Conservation (phyloP, 2,797 vertebrate genomes). For the Parauchenoglanis ngamensis region DNA sequence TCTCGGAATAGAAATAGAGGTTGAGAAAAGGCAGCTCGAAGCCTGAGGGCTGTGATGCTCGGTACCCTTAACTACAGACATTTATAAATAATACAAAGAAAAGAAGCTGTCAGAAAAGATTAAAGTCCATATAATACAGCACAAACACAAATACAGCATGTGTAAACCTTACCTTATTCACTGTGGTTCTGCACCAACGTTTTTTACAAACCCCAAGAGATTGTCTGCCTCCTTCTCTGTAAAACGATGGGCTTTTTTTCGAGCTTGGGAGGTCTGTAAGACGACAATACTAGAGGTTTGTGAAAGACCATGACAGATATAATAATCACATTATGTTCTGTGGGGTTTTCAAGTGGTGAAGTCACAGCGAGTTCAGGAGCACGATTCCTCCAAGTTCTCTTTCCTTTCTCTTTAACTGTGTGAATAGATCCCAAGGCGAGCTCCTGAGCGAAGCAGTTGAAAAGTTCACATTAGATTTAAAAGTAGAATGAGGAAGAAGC, state of each 20-base stretch:
- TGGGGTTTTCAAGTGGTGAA: slow-evolving; percentile 38
- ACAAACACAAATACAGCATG: slow-evolving; percentile 57
- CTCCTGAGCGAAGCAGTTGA: slow-evolving; percentile 28
- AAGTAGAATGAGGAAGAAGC: slow-evolving; percentile 14
- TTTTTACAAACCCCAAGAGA: slow-evolving; percentile 37
- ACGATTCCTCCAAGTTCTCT: slow-evolving; percentile 40
- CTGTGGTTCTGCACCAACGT: slow-evolving; percentile 29
- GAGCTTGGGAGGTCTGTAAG: slow-evolving; percentile 8
- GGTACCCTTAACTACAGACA: slow-evolving; percentile 68
- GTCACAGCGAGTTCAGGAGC: slow-evolving; percentile 48
- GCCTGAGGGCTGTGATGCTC: slow-evolving; percentile 62
- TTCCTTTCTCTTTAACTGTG: slow-evolving; percentile 42
- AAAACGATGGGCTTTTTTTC: not conserved
- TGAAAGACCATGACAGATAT: slow-evolving; percentile 43
- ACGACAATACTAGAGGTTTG: slow-evolving; percentile 26
- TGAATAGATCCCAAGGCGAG: slow-evolving; percentile 37
- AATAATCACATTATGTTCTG: slow-evolving; percentile 53
- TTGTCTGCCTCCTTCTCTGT: slow-evolving; percentile 22
- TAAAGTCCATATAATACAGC: slow-evolving; percentile 58
- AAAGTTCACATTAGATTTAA: slow-evolving; percentile 33
- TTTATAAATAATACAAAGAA: slow-evolving; percentile 76
- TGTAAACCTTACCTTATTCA: slow-evolving; percentile 57
- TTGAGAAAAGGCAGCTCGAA: slow-evolving; percentile 51
- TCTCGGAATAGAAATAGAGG: slow-evolving; percentile 55
- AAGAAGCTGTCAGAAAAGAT: slow-evolving; percentile 69